phyloP scores from a whole-genome alignment of 1,140 invertebrate genomes.

The Drosophila kepulauana region DNA sequence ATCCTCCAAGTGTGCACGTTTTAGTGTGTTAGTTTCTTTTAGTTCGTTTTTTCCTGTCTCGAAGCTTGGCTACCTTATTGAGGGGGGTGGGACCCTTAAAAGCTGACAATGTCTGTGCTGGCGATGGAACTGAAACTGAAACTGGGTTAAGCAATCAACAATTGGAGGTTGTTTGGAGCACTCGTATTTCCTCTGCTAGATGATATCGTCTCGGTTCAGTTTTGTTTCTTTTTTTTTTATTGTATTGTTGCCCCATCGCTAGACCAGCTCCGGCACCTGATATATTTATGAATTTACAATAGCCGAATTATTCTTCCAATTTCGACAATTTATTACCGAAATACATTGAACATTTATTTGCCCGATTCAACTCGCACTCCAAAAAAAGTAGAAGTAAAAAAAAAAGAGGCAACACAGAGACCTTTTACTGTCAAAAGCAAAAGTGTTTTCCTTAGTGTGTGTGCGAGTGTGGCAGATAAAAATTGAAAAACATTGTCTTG shows the following conservation, averaged over 20 bases:
- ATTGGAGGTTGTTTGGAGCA: constrained; percentile 25
- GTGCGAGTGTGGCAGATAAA: constrained; percentile 45
- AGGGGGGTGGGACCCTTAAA: neutral
- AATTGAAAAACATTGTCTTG: constrained; percentile 57
- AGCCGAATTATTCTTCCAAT: constrained; percentile 77
- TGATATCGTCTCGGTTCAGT: constrained; percentile 23
- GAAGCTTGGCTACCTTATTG: constrained; percentile 11
- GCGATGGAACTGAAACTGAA: constrained; percentile 20
- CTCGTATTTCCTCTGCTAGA: constrained; percentile 16
- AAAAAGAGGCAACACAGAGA: constrained; percentile 6
- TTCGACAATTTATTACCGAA: constrained; percentile 80
- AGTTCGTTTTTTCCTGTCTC: constrained; percentile 37
- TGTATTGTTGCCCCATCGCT: constrained; percentile 57
- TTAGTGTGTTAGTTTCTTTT: constrained; percentile 41
- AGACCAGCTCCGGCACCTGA: constrained; percentile 63
- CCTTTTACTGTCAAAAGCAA: constrained; percentile 61
- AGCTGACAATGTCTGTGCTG: constrained; percentile 24
- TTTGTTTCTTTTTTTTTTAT: constrained; percentile 46
- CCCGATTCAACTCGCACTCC: constrained; percentile 39
- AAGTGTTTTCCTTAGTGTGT: constrained; percentile 44
- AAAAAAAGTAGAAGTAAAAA: too few relatives aligned
- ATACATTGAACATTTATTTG: constrained; percentile 70
- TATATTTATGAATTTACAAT: constrained; percentile 81
- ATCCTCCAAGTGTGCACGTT: neutral
- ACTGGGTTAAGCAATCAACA: constrained; percentile 41